Evolutionary conservation across 2,797 vertebrate species (phyloP).

Genomic region (Morus bassanus): DNA sequence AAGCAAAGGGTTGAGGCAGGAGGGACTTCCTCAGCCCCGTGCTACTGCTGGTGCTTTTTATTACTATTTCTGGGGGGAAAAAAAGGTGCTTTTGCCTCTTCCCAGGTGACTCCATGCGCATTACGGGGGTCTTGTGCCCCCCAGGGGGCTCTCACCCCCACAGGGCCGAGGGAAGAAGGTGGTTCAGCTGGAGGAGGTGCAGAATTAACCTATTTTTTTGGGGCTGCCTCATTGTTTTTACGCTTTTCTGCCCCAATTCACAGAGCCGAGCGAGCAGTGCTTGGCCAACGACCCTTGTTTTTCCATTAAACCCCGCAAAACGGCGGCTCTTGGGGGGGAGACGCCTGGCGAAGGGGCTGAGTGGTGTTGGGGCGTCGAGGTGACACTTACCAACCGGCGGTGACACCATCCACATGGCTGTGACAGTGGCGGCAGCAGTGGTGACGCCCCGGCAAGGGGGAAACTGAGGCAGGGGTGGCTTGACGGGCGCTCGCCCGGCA

Average conservation of each 20-base stretch:
- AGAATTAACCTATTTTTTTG: fast-evolving
- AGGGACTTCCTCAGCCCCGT: background rate
- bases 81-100: background rate
- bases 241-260: background rate
- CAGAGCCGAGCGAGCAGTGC: background rate
- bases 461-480: constrained; percentile 33
- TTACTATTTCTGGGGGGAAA: fast-evolving
- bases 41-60: fast-evolving
- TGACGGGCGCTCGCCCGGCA: background rate
- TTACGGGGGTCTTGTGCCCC: background rate
- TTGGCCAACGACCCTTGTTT: fast-evolving
- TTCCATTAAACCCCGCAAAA: background rate
- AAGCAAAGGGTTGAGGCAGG: background rate
- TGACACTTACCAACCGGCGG: constrained; percentile 44
- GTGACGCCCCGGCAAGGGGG: background rate
- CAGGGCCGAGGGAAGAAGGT: background rate
- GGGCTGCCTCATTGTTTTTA: fast-evolving
- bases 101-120: fast-evolving
- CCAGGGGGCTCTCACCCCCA: too few species aligned
- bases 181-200: background rate
- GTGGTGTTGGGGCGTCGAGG: fast-evolving
- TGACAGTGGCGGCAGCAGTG: background rate
- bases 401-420: constrained; percentile 56
- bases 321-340: background rate
- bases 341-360: background rate